Percentiles rank a stretch among this genome's conserved stretches.
Evolutionary conservation across 2,797 vertebrate genomes (phyloP).

Genomic region (Lophotriccus pileatus): DNA sequence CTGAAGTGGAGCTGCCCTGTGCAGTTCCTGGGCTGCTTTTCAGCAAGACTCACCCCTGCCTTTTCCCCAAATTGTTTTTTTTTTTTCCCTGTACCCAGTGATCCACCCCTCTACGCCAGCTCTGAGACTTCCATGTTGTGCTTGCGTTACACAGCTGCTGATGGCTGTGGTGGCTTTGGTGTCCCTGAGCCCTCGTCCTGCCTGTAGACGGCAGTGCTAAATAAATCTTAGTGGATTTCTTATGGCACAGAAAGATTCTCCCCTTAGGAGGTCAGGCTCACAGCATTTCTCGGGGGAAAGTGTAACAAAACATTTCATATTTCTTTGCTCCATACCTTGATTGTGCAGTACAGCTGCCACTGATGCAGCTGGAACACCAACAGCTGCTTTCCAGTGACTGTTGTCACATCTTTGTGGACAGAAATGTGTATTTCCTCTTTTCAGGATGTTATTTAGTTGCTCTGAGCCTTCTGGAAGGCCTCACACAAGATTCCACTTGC

Average conservation of each 20-base stretch:
- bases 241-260: background rate
- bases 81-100: fast-evolving
- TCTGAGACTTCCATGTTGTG: background rate
- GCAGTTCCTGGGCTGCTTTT: background rate
- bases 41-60: background rate
- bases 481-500: background rate
- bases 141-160: background rate
- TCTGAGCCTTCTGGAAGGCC: background rate
- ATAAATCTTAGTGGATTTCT: background rate
- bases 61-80: background rate
- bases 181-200: background rate
- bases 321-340: background rate
- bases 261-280: background rate
- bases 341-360: background rate
- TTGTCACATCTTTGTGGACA: background rate
- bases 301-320: background rate
- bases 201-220: background rate
- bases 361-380: background rate
- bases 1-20: background rate
- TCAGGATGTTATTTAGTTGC: background rate
- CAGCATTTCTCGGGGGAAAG: background rate
- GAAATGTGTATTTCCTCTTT: background rate
- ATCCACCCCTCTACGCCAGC: fast-evolving
- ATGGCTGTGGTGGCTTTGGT: background rate
- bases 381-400: background rate